phyloP scores from a whole-genome alignment of 2,113 vertebrate species.

The Pholis gunnellus region DNA sequence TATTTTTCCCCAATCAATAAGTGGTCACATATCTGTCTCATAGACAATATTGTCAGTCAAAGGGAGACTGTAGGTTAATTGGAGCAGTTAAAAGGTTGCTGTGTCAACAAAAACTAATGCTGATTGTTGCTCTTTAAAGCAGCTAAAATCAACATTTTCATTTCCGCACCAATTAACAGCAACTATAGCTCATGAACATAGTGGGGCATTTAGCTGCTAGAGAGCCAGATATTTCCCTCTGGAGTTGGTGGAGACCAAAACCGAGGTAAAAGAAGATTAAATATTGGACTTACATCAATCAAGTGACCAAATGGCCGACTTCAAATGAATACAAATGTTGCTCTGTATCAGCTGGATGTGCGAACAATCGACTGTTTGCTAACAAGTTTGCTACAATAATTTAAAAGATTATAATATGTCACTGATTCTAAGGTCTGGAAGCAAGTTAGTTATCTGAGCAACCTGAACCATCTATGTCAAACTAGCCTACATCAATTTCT shows the following conservation, averaged over 20 bases:
- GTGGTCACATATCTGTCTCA: neutral
- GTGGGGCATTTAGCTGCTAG: neutral
- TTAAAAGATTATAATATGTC: neutral
- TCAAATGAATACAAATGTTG: neutral
- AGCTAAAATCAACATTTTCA: neutral
- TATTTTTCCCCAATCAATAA: neutral
- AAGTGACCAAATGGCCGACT: neutral
- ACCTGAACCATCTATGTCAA: constrained; percentile 1
- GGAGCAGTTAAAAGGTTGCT: neutral
- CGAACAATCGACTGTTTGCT: neutral
- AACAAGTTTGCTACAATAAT: neutral
- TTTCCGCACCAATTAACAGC: neutral
- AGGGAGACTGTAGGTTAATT: neutral
- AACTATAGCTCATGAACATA: neutral
- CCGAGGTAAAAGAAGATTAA: neutral
- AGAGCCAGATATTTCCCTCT: neutral
- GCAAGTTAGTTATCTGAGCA: neutral
- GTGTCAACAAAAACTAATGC: neutral
- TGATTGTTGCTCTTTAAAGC: neutral
- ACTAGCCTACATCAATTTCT: constrained; percentile 2
- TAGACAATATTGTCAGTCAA: neutral
- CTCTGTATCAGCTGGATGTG: neutral
- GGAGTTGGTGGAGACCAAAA: constrained; percentile 4
- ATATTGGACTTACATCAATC: neutral
- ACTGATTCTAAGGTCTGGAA: neutral